phyloP scores from a whole-genome alignment of 2,888 invertebrate species.

The Schizaphis graminum region DNA sequence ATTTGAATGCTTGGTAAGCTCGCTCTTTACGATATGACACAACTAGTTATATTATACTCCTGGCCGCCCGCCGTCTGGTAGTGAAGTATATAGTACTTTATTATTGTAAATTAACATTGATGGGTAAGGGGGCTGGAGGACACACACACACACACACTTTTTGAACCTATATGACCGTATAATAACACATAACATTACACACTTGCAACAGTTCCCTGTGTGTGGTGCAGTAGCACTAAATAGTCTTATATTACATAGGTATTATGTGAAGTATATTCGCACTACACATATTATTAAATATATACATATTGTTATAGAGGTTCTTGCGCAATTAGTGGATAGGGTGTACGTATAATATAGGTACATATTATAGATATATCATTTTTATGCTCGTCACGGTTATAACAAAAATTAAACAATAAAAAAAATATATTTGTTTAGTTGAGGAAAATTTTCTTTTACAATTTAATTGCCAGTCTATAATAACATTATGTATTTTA shows the following conservation, averaged over 20 bases:
- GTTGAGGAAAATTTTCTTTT: background rate
- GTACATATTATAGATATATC: background rate
- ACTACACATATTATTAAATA: background rate
- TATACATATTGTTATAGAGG: background rate
- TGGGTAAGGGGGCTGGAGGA: background rate
- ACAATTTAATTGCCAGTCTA: background rate
- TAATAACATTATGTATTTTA: background rate
- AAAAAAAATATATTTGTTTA: constrained; percentile 6
- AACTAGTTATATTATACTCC: background rate
- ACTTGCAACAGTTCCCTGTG: background rate
- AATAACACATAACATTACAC: background rate
- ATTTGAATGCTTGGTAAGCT: background rate
- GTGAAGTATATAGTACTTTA: background rate
- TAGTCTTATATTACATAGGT: background rate
- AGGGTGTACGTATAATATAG: background rate
- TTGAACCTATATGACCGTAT: background rate
- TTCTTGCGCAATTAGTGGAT: constrained; percentile 39
- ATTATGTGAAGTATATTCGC: background rate
- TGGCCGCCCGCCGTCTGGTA: background rate
- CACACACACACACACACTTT: background rate
- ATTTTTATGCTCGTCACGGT: constrained; percentile 51
- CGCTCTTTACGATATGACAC: constrained; percentile 31
- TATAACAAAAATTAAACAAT: constrained; percentile 27
- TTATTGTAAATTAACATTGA: constrained; percentile 22
- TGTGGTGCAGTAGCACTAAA: background rate